Evolutionary conservation across 2,113 vertebrate species (phyloP).

Genomic region (Callipepla squamata): DNA sequence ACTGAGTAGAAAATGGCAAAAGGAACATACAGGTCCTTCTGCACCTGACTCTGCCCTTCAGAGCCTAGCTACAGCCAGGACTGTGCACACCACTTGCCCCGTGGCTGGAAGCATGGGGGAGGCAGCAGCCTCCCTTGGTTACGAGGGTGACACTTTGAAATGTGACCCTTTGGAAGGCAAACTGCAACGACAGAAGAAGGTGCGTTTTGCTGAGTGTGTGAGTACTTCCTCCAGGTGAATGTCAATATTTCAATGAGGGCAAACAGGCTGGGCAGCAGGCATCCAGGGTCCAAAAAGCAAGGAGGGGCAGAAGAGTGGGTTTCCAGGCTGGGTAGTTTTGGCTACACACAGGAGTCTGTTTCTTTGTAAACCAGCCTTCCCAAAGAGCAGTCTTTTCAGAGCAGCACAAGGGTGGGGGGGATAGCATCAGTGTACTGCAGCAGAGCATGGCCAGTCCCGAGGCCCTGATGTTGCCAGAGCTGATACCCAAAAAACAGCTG

Average conservation of each 20-base stretch:
- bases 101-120: rapidly evolving
- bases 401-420: not conserved
- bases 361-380: not conserved
- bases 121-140: not conserved
- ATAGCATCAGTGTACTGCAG: rapidly evolving
- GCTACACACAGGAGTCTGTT: not conserved
- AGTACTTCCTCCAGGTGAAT: not conserved
- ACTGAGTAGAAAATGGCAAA: not conserved
- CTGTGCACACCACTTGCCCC: not conserved
- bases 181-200: not conserved
- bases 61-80: not conserved
- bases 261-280: not conserved
- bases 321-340: not conserved
- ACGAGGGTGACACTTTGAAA: not conserved
- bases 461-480: not conserved
- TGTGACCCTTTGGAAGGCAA: not conserved
- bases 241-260: not conserved
- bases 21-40: too few relatives aligned
- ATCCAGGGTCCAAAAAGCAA: not conserved
- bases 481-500: not conserved
- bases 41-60: rapidly evolving
- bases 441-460: rapidly evolving
- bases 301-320: not conserved
- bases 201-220: not conserved
- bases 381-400: too few relatives aligned